Evolutionary conservation across 2,797 vertebrate genomes (phyloP), one percentile per base, ranked within the genome.

Genomic region (Coilia nasus): DNA sequence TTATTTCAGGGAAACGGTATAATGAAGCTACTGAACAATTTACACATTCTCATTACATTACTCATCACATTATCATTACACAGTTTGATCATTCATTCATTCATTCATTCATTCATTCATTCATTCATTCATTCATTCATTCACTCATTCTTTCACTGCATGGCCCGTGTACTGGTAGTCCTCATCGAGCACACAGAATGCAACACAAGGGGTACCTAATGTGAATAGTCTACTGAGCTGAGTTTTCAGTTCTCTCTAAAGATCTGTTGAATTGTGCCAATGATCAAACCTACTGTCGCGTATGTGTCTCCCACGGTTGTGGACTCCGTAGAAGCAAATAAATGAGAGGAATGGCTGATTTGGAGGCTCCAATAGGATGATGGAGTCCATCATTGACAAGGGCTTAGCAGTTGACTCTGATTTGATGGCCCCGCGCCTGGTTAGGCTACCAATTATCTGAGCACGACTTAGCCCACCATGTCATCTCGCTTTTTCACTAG

Each of bases 51-150:
- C n/a, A n/a, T n/a, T n/a, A n/a, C n/a, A n/a, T n/a, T n/a, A n/a
- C n/a, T n/a, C n/a, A n/a, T n/a, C n/a, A n/a, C n/a, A n/a, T n/a
- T n/a, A n/a, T n/a, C n/a, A n/a, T n/a, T n/a, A n/a, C n/a, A n/a
- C n/a, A 47, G 3, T 47, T 47, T 47, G 46, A 4, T 10, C 31
- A 75, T 15, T 1, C 31, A 28, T n/a, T 1, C 6, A 62, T 6
- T 12, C 15, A 75, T 75, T 19, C 67, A 67, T 47, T 10, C 90
- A 91, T 89, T 90, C 85, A 90, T 88, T 83, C 85, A 57, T 64
- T 85, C 87, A 90, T 88, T 91, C 88, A 90, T 86, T 47, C 82
- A 83, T n/a, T 78, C 87, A 88, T 90, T 89, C 88, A 89, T 90
- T 87, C 82, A 81, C 81, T 86, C 57, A 84, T 62, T 64, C 83